Evolutionary conservation across 2,113 vertebrate species (phyloP).

Genomic region (Synodontis membranacea): DNA sequence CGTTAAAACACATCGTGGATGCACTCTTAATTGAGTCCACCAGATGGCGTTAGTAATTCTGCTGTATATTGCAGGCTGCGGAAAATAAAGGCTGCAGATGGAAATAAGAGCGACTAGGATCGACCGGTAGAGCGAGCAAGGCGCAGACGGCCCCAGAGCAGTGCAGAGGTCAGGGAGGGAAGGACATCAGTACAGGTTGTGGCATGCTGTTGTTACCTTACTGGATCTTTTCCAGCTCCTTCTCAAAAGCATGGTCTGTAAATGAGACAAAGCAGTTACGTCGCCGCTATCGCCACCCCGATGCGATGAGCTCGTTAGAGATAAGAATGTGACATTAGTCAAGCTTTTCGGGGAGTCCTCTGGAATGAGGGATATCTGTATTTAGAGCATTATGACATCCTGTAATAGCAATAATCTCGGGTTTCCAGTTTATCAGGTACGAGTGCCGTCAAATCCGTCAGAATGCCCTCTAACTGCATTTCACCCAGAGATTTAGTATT

Average conservation of each 20-base stretch:
- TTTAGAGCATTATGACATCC: constrained; percentile 18
- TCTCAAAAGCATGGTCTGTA: constrained; percentile 98
- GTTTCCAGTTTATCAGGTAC: neutral
- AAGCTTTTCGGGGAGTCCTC: constrained; percentile 12
- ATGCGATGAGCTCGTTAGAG: constrained; percentile 41
- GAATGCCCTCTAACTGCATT: neutral
- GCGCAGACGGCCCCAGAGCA: constrained; percentile 57
- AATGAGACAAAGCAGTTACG: constrained; percentile 94
- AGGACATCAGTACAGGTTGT: constrained; percentile 46
- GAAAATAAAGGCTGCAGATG: constrained; percentile 64
- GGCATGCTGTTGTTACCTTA: constrained; percentile 97
- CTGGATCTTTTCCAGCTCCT: constrained; percentile 99
- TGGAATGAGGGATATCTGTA: neutral
- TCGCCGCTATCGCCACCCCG: constrained; percentile 73
- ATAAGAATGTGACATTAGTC: constrained; percentile 24
- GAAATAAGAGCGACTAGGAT: constrained; percentile 42
- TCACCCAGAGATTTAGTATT: neutral
- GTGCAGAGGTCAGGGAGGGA: constrained; percentile 58
- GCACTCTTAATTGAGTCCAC: constrained; percentile 3
- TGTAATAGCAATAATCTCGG: neutral
- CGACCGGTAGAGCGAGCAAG: constrained; percentile 45
- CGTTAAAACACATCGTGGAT: neutral
- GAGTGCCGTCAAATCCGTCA: neutral
- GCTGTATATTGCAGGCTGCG: constrained; percentile 69
- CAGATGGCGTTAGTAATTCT: neutral